Base-by-base conservation (phyloP, 2,113 vertebrate genomes). In the Physeter macrocephalus region DNA sequence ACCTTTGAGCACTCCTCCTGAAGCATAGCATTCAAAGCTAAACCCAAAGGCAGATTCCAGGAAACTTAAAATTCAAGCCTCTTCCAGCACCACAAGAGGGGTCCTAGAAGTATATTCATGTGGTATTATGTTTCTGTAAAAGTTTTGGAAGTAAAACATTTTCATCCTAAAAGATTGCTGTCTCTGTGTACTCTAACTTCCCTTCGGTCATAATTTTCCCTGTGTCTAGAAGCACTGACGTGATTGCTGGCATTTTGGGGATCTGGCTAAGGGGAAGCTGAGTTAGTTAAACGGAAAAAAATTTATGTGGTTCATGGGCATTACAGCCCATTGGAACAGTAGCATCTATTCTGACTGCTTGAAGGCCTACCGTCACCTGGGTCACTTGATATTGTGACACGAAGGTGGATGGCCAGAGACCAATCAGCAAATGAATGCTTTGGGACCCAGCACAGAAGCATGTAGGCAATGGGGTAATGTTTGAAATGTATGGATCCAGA, bases 111-210 rank as follows among this genome's bases (percentile, higher is more conserved):
- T 31, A 25, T 52, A 11, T 84, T 64, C n/a, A 34, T 1, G 0
- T 71, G 27, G 6, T 93, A 61, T 74, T 46, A 57, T 14, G 31
- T 61, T 82, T 74, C 91, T 95, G 6, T 74, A 54, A 94, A 93
- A 36, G 14, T 85, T 82, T 92, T n/a, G 43, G 89, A 77, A 77
- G 21, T 86, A 72, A 93, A 25, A 66, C 72, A 34, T 57, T 91
- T 88, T 85, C 21, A 25, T 77, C 78, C 90, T 43, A 86, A 94
- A 43, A 67, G 69, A 31, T 21, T 84, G 13, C 20, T 82, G 17
- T 93, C 31, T 92, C 66, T 92, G 46, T 92, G 49, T 25, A 66
- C 31, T 34, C 69, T 92, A 82, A 77, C 23, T 82, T 94, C 54
- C 9, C 11, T 52, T 85, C 36, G 2, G 7, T 46, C 39, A 5